phyloP scores from a whole-genome alignment of 1,140 invertebrate genomes.

The Papilio helenus region DNA sequence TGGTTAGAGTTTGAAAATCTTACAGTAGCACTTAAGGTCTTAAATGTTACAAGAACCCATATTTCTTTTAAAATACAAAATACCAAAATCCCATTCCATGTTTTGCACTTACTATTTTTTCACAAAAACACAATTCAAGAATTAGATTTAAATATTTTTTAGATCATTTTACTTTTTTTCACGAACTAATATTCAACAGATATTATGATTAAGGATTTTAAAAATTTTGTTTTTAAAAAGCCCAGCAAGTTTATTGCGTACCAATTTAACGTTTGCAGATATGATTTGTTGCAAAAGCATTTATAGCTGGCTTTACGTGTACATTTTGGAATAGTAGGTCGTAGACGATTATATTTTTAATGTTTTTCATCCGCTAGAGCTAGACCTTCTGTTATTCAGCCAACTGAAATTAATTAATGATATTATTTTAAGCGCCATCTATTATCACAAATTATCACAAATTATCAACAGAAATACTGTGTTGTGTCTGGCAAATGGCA shows the following conservation, averaged over 20 bases:
- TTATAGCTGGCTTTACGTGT: background rate
- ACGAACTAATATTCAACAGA: too few relatives aligned
- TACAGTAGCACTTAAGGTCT: too few relatives aligned
- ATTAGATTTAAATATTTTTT: too few relatives aligned
- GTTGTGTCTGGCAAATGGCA: too few relatives aligned
- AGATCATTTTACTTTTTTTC: too few relatives aligned
- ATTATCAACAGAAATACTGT: background rate
- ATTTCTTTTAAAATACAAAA: too few relatives aligned
- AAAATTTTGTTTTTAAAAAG: background rate
- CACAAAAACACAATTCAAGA: too few relatives aligned
- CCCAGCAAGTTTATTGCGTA: background rate
- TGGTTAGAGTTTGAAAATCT: background rate
- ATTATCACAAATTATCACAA: background rate
- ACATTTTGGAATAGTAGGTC: background rate
- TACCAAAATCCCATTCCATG: background rate
- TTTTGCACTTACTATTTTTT: background rate
- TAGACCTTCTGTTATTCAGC: background rate
- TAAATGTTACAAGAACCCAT: too few relatives aligned
- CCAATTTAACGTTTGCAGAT: background rate
- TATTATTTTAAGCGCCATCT: background rate
- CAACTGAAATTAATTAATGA: background rate
- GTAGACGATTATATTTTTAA: slow-evolving; percentile 4
- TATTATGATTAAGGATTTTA: too few relatives aligned
- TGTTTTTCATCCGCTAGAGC: background rate
- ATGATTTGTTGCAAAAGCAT: background rate